Conservation (phyloP, 2,888 invertebrate genomes). For the Philhelius pedissequus region DNA sequence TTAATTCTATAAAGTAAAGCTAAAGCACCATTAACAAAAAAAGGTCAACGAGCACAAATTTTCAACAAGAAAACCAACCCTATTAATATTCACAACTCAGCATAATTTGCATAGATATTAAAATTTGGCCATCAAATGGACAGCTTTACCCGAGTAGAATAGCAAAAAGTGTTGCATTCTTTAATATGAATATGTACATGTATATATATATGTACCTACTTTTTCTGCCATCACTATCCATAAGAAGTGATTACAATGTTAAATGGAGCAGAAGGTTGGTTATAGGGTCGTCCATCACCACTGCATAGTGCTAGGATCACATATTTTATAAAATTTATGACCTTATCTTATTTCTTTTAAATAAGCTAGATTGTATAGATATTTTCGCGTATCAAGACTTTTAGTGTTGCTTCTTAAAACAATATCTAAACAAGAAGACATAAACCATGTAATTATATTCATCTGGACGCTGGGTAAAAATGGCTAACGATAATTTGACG, state of each 20-base stretch:
- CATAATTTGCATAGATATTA: conserved; percentile 66
- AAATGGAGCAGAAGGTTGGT: not conserved
- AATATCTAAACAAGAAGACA: conserved; percentile 20
- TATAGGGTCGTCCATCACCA: not conserved
- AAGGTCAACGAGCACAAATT: conserved; percentile 39
- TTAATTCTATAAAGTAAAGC: conserved; percentile 16
- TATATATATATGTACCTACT: too few relatives aligned
- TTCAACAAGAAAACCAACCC: conserved; percentile 32
- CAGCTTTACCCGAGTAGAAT: conserved; percentile 30
- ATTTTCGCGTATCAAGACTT: not conserved
- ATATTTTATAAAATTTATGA: not conserved
- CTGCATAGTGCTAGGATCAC: not conserved
- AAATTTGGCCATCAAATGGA: conserved; percentile 59
- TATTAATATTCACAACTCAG: conserved; percentile 63
- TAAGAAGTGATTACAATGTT: not conserved
- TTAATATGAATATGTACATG: conserved; percentile 29
- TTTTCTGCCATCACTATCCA: not conserved
- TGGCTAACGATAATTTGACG: conserved; percentile 51
- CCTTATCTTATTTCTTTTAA: not conserved
- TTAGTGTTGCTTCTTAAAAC: not conserved
- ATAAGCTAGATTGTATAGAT: not conserved
- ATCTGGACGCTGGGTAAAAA: conserved; percentile 1
- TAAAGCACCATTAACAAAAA: conserved; percentile 30
- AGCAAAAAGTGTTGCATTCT: conserved; percentile 57
- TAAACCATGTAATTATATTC: conserved; percentile 37